Conservation (phyloP, 2,888 invertebrate species). For the Erebia ligea region DNA sequence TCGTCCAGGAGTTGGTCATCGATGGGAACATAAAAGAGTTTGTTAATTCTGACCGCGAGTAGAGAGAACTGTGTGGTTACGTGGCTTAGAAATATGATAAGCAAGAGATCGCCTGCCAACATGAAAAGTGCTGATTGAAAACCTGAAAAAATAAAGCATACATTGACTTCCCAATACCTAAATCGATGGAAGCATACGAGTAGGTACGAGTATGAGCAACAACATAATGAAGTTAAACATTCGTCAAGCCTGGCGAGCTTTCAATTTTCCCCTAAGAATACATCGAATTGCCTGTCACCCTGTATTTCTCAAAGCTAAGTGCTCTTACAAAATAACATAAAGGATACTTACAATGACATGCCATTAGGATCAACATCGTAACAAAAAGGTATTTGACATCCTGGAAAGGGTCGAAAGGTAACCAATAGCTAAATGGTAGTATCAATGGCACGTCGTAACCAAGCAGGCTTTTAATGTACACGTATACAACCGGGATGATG, state of each 20-base stretch:
- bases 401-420: slow-evolving; percentile 65
- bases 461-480: slow-evolving; percentile 48
- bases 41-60: slow-evolving; percentile 56
- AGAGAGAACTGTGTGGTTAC: slow-evolving; percentile 68
- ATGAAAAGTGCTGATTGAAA: slow-evolving; percentile 61
- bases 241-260: too few species aligned
- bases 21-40: slow-evolving; percentile 55
- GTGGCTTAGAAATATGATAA: slow-evolving; percentile 65
- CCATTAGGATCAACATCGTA: slow-evolving; percentile 53
- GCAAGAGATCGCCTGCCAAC: slow-evolving; percentile 62
- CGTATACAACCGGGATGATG: slow-evolving; percentile 55
- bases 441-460: slow-evolving; percentile 56
- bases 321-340: neutral
- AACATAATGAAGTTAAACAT: too few species aligned
- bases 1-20: slow-evolving; percentile 55
- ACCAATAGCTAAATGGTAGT: slow-evolving; percentile 67
- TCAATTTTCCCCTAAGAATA: too few species aligned
- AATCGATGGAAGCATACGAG: too few species aligned
- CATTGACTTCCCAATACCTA: too few species aligned
- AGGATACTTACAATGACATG: slow-evolving; percentile 62
- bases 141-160: slow-evolving; percentile 47
- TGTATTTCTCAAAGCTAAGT: too few species aligned
- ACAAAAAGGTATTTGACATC: slow-evolving; percentile 50
- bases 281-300: too few species aligned
- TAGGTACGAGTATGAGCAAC: too few species aligned